Percentiles rank a stretch among this genome's conserved stretches.
phyloP scores from a whole-genome alignment of 2,113 vertebrate species.

The Corapipo altera region DNA sequence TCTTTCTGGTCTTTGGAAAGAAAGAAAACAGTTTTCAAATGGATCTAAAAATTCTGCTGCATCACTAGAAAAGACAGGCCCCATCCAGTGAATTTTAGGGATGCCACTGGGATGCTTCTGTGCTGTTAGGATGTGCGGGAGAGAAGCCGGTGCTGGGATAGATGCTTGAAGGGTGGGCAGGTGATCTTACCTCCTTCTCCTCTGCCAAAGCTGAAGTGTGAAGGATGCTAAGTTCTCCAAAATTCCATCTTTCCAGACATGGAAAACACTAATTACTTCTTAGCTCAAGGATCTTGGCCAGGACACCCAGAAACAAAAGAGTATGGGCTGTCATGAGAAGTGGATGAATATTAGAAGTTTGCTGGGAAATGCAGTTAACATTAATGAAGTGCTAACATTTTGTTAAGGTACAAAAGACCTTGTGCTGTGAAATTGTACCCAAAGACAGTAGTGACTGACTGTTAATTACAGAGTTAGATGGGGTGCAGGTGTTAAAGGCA shows the following conservation, averaged over 20 bases:
- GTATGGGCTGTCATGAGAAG: not conserved
- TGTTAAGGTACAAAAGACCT: not conserved
- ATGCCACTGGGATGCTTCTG: not conserved
- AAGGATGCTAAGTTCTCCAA: not conserved
- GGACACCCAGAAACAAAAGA: not conserved
- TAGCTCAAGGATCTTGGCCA: not conserved
- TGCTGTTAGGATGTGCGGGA: rapidly evolving
- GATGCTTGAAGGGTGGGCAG: not conserved
- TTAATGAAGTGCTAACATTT: not conserved
- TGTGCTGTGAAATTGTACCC: not conserved
- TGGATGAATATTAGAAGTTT: not conserved
- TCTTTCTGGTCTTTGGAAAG: not conserved
- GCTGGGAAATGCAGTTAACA: not conserved
- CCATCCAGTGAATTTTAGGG: not conserved
- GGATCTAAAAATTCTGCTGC: not conserved
- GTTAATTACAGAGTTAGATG: not conserved
- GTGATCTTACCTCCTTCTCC: not conserved
- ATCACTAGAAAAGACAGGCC: not conserved
- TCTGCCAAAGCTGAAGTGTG: not conserved
- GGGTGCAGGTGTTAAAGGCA: not conserved
- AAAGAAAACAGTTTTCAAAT: not conserved
- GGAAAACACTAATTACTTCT: not conserved
- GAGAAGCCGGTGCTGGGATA: not conserved
- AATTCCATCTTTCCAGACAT: not conserved
- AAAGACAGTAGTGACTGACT: not conserved